Conservation (phyloP, 2,888 invertebrate genomes). For the Eretmocerus hayati region DNA sequence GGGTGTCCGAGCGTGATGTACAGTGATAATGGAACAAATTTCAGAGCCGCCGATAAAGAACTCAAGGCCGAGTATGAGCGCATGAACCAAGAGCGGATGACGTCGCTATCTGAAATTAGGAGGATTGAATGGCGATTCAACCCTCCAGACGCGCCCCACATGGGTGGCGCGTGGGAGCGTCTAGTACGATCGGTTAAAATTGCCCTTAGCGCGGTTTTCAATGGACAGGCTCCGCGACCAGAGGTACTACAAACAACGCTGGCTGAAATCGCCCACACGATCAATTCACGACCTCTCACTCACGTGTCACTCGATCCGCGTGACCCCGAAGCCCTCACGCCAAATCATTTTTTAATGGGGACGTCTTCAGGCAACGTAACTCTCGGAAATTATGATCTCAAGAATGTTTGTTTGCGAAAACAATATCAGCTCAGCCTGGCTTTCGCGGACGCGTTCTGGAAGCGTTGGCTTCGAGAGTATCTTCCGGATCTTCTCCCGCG, state of each 20-base stretch:
- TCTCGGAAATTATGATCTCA: background rate
- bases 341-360: slow-evolving; percentile 13
- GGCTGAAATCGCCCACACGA: slow-evolving; percentile 8
- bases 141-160: slow-evolving; percentile 6
- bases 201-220: background rate
- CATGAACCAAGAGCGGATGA: background rate
- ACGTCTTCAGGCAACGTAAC: background rate
- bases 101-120: background rate
- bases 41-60: background rate
- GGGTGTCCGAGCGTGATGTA: background rate
- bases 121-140: background rate
- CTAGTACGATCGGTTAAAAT: slow-evolving; percentile 9
- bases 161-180: slow-evolving; percentile 8
- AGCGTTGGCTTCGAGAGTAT: slow-evolving; percentile 32
- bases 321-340: slow-evolving; percentile 6
- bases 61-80: background rate
- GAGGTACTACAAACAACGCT: slow-evolving; percentile 9
- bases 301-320: slow-evolving; percentile 4
- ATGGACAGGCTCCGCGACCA: background rate
- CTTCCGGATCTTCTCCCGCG: slow-evolving; percentile 24
- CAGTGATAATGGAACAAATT: slow-evolving; percentile 4
- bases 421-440: slow-evolving; percentile 18
- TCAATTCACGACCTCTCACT: slow-evolving; percentile 11
- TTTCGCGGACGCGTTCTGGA: slow-evolving; percentile 26
- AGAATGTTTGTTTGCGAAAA: background rate